phyloP scores from a whole-genome alignment of 35 echinoderm and acorn worm genomes.

The Nesometra sesokonis region DNA sequence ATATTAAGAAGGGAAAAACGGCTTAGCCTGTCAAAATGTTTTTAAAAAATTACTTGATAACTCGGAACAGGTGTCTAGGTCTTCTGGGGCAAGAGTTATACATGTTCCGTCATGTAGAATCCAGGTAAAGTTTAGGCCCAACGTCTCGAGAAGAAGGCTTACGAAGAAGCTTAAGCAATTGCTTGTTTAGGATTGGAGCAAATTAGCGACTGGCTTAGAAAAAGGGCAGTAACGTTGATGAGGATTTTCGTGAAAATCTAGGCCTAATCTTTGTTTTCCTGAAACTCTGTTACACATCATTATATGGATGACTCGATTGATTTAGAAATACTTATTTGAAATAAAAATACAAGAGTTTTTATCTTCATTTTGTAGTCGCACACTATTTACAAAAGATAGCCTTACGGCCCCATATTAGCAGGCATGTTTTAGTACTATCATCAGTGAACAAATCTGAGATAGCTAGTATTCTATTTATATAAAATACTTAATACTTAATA shows the following conservation, averaged over 20 bases:
- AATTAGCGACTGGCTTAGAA: neutral
- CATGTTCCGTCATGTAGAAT: neutral
- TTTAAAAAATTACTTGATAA: neutral
- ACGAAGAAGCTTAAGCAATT: neutral
- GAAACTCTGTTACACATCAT: neutral
- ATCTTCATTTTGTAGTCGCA: too few relatives aligned
- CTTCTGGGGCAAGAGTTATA: neutral
- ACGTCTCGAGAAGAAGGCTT: neutral
- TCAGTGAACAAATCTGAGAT: too few relatives aligned
- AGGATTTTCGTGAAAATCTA: neutral
- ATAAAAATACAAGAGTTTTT: too few relatives aligned
- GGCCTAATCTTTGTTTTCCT: neutral
- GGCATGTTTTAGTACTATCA: too few relatives aligned
- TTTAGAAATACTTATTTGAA: neutral
- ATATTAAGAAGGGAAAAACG: neutral
- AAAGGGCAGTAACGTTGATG: neutral
- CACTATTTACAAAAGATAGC: too few relatives aligned
- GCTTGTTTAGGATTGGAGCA: neutral
- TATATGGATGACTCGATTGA: neutral
- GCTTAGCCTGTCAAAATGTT: neutral
- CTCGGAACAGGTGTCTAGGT: neutral
- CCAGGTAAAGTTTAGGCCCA: neutral
- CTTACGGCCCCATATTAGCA: too few relatives aligned
- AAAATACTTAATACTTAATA: too few relatives aligned
- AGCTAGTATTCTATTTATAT: too few relatives aligned